A percentile compares a stretch with the other conserved stretches of the same genome.
Evolutionary conservation across 2,888 invertebrate genomes (phyloP).

Genomic region (Caenorhabditis sp.): DNA sequence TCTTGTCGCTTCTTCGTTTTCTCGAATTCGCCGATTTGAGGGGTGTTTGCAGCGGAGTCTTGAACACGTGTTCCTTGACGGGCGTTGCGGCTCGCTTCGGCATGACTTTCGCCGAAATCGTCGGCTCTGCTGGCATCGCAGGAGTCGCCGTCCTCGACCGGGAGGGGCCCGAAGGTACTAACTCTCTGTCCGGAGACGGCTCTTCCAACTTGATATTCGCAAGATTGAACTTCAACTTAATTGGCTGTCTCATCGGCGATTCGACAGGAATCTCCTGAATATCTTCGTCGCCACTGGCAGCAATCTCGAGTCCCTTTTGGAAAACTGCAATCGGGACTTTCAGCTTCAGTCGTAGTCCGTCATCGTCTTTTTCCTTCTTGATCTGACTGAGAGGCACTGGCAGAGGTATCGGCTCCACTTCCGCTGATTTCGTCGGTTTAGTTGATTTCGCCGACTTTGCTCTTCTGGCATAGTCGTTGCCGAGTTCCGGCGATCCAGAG

Average conservation of each 20-base stretch:
- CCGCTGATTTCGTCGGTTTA: background rate
- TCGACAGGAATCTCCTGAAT: background rate
- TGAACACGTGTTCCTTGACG: slow-evolving; percentile 11
- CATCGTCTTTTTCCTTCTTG: slow-evolving; percentile 32
- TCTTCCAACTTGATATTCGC: slow-evolving; percentile 2
- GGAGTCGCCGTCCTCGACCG: too few species aligned
- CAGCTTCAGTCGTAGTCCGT: too few species aligned
- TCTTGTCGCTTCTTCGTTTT: slow-evolving; percentile 29
- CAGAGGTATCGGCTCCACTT: slow-evolving; percentile 6
- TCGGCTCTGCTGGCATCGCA: too few species aligned
- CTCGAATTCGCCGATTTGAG: slow-evolving; percentile 1
- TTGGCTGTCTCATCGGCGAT: slow-evolving; percentile 4
- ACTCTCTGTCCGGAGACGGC: slow-evolving; percentile 16
- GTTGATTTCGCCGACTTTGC: too few species aligned
- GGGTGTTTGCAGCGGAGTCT: slow-evolving; percentile 6
- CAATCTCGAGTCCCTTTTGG: slow-evolving; percentile 9
- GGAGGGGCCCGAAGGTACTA: too few species aligned
- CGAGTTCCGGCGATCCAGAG: slow-evolving; percentile 23
- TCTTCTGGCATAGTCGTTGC: too few species aligned
- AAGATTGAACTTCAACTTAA: slow-evolving; percentile 45
- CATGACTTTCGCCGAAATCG: background rate
- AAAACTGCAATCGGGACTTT: slow-evolving; percentile 1
- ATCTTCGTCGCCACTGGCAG: slow-evolving; percentile 12
- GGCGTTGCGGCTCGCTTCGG: background rate
- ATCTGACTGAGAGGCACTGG: slow-evolving; percentile 25